These are phyloP conservation scores for Amphiura filiformis DNA, from an alignment of 35 echinoderm and acorn worm species.

Conservation along the genomic window DNA sequence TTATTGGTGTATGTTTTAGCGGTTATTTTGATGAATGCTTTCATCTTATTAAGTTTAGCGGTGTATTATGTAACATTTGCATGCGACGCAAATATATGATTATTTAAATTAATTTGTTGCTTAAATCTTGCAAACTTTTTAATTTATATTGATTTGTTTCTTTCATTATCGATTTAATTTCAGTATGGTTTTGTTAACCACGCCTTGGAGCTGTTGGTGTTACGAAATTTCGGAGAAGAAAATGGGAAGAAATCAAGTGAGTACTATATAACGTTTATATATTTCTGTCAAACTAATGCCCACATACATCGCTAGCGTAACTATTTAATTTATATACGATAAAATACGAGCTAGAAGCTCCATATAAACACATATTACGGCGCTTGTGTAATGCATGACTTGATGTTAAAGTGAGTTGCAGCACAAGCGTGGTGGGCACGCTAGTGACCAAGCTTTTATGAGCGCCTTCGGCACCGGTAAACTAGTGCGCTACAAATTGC, in stretches of 20 bases:
- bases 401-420: too few species aligned
- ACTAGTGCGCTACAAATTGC: too few species aligned
- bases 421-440: too few species aligned
- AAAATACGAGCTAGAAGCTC: too few species aligned
- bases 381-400: too few species aligned
- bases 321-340: too few species aligned
- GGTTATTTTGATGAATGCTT: background rate
- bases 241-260: slow-evolving; percentile 99
- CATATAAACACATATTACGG: too few species aligned
- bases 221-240: slow-evolving; percentile 83
- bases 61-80: background rate
- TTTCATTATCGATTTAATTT: too few species aligned
- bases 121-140: background rate
- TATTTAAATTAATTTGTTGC: background rate
- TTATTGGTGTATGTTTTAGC: background rate
- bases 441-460: too few species aligned
- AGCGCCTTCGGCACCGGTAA: too few species aligned
- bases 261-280: slow-evolving; percentile 20
- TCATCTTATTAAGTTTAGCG: background rate
- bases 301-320: too few species aligned
- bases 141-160: too few species aligned
- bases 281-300: background rate
- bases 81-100: background rate
- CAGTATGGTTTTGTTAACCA: slow-evolving; percentile 99
- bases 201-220: slow-evolving; percentile 88